Evolutionary conservation across 2,888 invertebrate species (phyloP).

Genomic region (Pollenia labialis): DNA sequence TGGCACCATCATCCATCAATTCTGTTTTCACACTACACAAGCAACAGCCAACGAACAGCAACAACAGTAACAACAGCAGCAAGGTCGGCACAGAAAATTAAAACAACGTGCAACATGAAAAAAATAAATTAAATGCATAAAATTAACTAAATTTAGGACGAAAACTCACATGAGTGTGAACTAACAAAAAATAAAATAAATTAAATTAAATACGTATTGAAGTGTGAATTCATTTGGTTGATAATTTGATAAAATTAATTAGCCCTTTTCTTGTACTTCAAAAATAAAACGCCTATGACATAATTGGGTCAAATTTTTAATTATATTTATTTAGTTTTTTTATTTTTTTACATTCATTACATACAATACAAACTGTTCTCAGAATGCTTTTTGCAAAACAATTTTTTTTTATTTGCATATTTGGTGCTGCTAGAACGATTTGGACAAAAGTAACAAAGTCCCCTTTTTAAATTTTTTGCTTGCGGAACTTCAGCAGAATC

Average conservation of each 20-base stretch:
- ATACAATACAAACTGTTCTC: too few relatives aligned
- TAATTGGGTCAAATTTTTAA: too few relatives aligned
- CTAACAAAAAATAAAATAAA: not conserved
- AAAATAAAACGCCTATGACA: too few relatives aligned
- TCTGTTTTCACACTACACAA: constrained; percentile 85
- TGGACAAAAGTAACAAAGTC: too few relatives aligned
- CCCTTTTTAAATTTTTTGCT: too few relatives aligned
- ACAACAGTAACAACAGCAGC: constrained; percentile 16
- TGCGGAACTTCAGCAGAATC: too few relatives aligned
- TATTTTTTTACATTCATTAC: too few relatives aligned
- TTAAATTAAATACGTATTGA: constrained; percentile 21
- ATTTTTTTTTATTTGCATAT: too few relatives aligned
- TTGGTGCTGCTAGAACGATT: too few relatives aligned
- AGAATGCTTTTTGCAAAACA: too few relatives aligned
- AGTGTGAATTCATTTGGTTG: not conserved
- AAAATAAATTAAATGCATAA: constrained; percentile 23
- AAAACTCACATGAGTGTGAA: not conserved
- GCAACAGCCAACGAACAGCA: not conserved
- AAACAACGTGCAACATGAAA: constrained; percentile 21
- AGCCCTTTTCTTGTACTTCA: not conserved
- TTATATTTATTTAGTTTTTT: too few relatives aligned
- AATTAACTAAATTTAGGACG: constrained; percentile 27
- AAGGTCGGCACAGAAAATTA: not conserved
- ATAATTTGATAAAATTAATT: constrained; percentile 21
- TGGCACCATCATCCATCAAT: constrained; percentile 85